These are phyloP conservation scores for Diacarnus erythraeanus DNA, from an alignment of 37 sponge, comb jelly and placozoan genomes.

Conservation along the genomic window DNA sequence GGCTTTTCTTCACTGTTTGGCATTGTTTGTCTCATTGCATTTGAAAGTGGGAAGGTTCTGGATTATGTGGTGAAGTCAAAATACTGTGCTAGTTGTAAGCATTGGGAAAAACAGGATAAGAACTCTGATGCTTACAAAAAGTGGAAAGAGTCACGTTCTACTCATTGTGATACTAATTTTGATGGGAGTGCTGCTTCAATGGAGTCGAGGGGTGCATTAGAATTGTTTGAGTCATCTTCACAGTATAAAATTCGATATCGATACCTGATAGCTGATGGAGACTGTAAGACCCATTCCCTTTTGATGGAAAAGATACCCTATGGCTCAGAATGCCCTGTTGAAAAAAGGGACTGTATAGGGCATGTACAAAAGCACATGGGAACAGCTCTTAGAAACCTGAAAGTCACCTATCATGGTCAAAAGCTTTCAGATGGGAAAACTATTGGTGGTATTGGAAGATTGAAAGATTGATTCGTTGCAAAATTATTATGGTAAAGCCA, in stretches of 20 bases:
- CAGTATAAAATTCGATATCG: neutral
- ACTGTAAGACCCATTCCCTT: conserved; percentile 11
- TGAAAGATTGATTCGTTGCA: conserved; percentile 26
- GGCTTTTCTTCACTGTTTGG: conserved; percentile 36
- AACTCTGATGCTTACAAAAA: neutral
- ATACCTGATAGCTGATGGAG: conserved; percentile 21
- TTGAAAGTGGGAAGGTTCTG: conserved; percentile 18
- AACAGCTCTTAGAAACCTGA: conserved; percentile 18
- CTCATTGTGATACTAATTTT: neutral
- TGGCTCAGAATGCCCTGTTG: conserved; percentile 15
- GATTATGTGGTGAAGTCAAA: conserved; percentile 29
- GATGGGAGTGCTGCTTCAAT: conserved; percentile 27
- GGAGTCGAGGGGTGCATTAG: conserved; percentile 11
- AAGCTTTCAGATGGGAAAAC: conserved; percentile 36
- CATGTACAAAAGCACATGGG: conserved; percentile 46
- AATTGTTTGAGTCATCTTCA: neutral
- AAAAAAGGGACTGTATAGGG: conserved; percentile 34
- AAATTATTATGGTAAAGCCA: conserved; percentile 47
- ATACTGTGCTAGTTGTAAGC: conserved; percentile 13
- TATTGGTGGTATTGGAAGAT: conserved; percentile 34
- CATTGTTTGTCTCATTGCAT: neutral
- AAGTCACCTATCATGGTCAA: neutral
- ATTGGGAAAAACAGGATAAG: conserved; percentile 4
- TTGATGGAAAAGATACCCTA: conserved; percentile 22
- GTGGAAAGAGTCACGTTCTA: conserved; percentile 8